A percentile compares a stretch with the other conserved stretches of the same genome.
These are phyloP conservation scores for Pedicia rivosa DNA, from an alignment of 2,888 invertebrate species.

Conservation along the genomic window DNA sequence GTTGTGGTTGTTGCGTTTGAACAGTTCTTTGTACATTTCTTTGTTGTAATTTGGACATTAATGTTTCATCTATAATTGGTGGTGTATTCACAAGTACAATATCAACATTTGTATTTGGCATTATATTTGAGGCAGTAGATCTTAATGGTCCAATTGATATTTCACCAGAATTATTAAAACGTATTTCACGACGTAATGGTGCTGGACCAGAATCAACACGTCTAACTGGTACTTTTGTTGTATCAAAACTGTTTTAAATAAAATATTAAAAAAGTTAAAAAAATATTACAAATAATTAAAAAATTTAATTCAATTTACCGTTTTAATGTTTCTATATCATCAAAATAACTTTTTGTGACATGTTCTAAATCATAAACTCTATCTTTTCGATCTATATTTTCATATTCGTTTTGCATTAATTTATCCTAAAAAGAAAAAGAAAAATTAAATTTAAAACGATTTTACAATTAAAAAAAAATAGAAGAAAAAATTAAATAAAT, in stretches of 20 bases:
- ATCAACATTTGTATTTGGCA: slow-evolving; percentile 7
- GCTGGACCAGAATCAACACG: slow-evolving; percentile 14
- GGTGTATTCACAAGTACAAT: slow-evolving; percentile 8
- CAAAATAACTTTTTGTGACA: slow-evolving; percentile 8
- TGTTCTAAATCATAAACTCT: slow-evolving; percentile 10
- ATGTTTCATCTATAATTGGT: not conserved
- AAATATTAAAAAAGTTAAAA: not conserved
- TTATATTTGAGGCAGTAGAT: not conserved
- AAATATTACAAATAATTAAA: not conserved
- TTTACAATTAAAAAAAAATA: too few species aligned
- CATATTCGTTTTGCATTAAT: slow-evolving; percentile 6
- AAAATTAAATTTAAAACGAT: too few species aligned
- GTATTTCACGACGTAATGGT: slow-evolving; percentile 12
- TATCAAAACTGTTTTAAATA: slow-evolving; percentile 10
- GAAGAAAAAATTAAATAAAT: too few species aligned
- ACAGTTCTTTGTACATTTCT: slow-evolving; percentile 1
- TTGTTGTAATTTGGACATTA: slow-evolving; percentile 2
- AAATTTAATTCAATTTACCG: not conserved
- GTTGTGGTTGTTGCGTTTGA: not conserved
- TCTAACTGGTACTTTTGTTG: slow-evolving; percentile 11
- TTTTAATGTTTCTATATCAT: slow-evolving; percentile 5
- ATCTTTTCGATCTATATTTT: slow-evolving; percentile 8
- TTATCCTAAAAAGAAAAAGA: too few species aligned
- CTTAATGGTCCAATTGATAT: not conserved
- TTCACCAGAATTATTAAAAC: slow-evolving; percentile 15